phyloP scores from a whole-genome alignment of 2,797 vertebrate species.

The Clarias laeviceps region DNA sequence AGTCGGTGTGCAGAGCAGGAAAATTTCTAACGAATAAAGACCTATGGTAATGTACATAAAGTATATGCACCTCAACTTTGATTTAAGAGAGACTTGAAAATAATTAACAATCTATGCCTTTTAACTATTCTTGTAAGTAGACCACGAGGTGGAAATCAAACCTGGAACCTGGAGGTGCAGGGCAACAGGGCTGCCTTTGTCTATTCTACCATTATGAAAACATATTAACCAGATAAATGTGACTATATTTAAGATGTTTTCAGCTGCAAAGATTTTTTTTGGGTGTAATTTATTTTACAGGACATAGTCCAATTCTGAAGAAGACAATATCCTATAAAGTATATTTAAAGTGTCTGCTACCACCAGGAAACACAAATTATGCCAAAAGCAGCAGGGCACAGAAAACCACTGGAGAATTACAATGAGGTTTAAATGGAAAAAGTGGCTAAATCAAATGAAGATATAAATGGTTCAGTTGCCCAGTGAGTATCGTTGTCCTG shows the following conservation, averaged over 20 bases:
- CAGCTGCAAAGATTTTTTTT: background rate
- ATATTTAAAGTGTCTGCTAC: conserved; percentile 3
- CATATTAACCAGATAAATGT: background rate
- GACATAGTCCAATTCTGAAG: background rate
- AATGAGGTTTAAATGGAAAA: conserved; percentile 10
- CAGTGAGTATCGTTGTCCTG: background rate
- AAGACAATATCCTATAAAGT: background rate
- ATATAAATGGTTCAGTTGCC: background rate
- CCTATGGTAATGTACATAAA: no score
- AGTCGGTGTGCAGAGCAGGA: no score
- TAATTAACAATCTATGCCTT: no score
- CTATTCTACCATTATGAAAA: background rate
- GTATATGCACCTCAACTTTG: no score
- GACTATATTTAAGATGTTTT: background rate
- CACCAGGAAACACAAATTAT: conserved; percentile 11
- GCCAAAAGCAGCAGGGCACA: background rate
- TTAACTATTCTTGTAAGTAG: no score
- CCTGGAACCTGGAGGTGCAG: no score
- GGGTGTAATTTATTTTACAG: background rate
- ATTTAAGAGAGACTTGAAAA: no score
- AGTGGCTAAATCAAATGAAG: conserved; percentile 10
- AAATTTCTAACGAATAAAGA: no score
- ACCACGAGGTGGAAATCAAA: background rate
- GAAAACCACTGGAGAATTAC: conserved; percentile 2
- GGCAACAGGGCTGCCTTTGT: no score